phyloP scores from a whole-genome alignment of 2,113 vertebrate genomes.

The Nerophis ophidion region DNA sequence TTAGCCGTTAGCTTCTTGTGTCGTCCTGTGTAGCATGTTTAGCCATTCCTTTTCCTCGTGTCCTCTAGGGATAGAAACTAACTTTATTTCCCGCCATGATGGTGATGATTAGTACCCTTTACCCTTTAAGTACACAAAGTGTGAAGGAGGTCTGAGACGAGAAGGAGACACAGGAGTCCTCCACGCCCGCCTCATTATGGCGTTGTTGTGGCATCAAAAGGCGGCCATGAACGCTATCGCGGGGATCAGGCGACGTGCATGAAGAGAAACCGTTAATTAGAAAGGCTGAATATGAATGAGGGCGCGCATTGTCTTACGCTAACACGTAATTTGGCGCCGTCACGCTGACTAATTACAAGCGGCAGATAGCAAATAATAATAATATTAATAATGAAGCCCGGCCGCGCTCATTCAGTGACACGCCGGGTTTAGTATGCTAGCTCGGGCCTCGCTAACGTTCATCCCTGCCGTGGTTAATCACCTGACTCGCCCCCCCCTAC shows the following conservation, averaged over 20 bases:
- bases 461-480: conserved; percentile 87
- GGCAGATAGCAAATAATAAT: conserved; percentile 41
- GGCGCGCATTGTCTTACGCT: conserved; percentile 37
- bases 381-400: conserved; percentile 10
- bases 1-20: no score
- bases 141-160: background rate
- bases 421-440: no score
- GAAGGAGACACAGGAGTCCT: conserved; percentile 2
- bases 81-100: no score
- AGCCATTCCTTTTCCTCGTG: no score
- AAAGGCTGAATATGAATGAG: conserved; percentile 49
- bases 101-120: no score
- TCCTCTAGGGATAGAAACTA: no score
- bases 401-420: conserved; percentile 29
- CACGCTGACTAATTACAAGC: conserved; percentile 41
- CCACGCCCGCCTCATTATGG: conserved; percentile 3
- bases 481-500: conserved; percentile 65
- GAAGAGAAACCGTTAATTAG: conserved; percentile 56
- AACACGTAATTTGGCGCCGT: conserved; percentile 36
- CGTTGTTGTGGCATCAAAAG: conserved; percentile 20
- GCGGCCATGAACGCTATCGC: conserved; percentile 60
- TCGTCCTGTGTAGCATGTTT: no score
- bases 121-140: no score
- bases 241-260: conserved; percentile 53
- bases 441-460: conserved; percentile 33